Base-by-base conservation (phyloP, 2,888 invertebrate genomes). In the Arctia plantaginis region DNA sequence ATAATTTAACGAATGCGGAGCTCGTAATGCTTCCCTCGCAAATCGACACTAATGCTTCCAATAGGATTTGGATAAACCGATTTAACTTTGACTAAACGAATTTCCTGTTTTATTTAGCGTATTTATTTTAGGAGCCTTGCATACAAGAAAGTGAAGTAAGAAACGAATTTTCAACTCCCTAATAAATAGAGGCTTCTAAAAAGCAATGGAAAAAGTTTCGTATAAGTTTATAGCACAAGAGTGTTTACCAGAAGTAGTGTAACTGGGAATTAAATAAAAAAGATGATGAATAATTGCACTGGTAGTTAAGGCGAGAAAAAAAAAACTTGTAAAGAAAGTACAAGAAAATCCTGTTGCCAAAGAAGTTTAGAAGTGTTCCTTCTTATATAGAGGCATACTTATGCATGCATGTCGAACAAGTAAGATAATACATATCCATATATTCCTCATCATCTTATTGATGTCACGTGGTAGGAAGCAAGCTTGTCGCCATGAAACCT, bases 31-130 rank as follows among this genome's bases (percentile, higher is more conserved):
- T 75, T 75, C 75, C 69, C 73, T 79, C 78, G 66, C 79, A 85
- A 85, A 81, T 84, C 79, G 81, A 74, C 77, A 76, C 77, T 83
- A 85, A 85, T 81, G 75, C 87, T 69, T 65, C 66, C 77, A 84
- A 85, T 82, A 78, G 81, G 80, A 80, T 78, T 83, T 73, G 77
- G 75, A 82, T 84, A 84, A 86, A 86, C 81, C 75, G 80, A 85
- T 82, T 84, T 82, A 80, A 84, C 85, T 85, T 82, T 80, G 79
- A 75, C 76, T 80, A 80, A 81, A 80, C 75, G 85, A 82, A 83
- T 82, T 82, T 79, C 74, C 78, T 80, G 80, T 76, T 80, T 85
- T 79, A 83, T 81, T 81, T 74, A 72, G 68, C 77, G 77, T 79
- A 64, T 72, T 72, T 79, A 79, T 76, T 79, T 79, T 73, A 71